Evolutionary conservation across 2,113 vertebrate species (phyloP), one percentile per base, ranked within the genome.

Genomic region (Edolisoma coerulescens): DNA sequence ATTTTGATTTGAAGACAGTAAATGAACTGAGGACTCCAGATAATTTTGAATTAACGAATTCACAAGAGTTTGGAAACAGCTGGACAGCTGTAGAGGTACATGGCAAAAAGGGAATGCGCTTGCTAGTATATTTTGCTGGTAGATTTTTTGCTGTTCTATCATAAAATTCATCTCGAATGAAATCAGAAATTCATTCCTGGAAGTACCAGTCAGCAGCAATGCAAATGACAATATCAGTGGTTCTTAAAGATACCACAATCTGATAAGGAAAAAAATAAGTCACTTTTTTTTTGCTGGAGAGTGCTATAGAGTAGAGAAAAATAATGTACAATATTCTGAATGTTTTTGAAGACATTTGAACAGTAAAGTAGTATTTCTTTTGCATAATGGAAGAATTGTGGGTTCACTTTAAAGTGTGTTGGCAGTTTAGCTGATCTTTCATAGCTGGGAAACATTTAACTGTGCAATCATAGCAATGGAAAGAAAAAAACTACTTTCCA

Each of bases 11-110:
- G 94, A 99, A 99, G 97, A 99, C 99, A 11, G 94, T 98, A 86
- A 99, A 99, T 83, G 99, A 99, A 97, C 98, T 99, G 99, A 98
- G 98, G 90, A 99, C 99, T 19, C 99, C 99, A 4, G 99, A 99
- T 86, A 99, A 99, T 97, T 98, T 99, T 19, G 99, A 99, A 70
- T 96, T 99, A 53, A 97, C 98, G 3, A 99, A 99, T 19, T 96
- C 99, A 3, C 99, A 99, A 97, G 99, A 99, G 90, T 99, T 99
- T 96, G 99, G 99, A 42, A 99, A 98, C 97, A 99, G 99, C 89
- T 99, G 99, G 99, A 98, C 98, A 9, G 98, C 98, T 67, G 96
- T 97, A 10, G 98, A 99, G 98, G 99, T 98, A 97, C 93, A 33
- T 92, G 39, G 19, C 37, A 50, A 76, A 71, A 83, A 44, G 3